These are phyloP conservation scores for Caenorhabditis briggsae DNA, from an alignment of 1,140 invertebrate genomes.

Conservation along the genomic window DNA sequence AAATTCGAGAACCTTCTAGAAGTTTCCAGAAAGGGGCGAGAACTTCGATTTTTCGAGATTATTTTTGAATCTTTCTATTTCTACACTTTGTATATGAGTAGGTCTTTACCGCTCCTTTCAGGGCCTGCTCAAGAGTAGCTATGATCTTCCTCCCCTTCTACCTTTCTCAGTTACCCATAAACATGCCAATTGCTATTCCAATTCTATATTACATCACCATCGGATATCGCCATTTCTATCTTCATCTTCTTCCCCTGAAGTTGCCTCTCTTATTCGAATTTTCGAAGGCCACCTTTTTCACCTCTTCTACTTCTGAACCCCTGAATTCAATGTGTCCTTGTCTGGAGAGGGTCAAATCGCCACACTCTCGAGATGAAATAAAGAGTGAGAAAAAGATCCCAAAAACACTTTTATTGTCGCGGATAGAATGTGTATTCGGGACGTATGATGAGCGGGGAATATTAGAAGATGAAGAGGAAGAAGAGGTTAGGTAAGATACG, in stretches of 20 bases:
- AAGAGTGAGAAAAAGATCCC: constrained; percentile 35
- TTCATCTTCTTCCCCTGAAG: constrained; percentile 3
- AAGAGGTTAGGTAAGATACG: constrained; percentile 46
- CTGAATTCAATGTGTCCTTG: constrained; percentile 31
- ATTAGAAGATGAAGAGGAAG: constrained; percentile 3
- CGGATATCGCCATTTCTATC: not conserved
- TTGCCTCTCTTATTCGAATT: not conserved
- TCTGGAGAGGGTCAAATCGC: constrained; percentile 45
- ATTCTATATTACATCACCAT: constrained; percentile 11
- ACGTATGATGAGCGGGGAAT: too few relatives aligned
- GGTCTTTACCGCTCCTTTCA: too few relatives aligned
- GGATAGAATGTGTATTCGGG: not conserved
- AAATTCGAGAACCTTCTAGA: too few relatives aligned
- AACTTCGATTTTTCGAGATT: too few relatives aligned
- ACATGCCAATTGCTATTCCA: constrained; percentile 15
- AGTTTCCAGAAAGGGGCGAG: too few relatives aligned
- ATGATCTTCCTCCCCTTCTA: not conserved
- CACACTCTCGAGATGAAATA: constrained; percentile 45
- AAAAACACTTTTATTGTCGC: constrained; percentile 52
- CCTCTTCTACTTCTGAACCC: not conserved
- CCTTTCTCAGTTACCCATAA: not conserved
- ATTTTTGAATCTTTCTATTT: too few relatives aligned
- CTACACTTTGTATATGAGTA: too few relatives aligned
- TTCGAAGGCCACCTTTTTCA: constrained; percentile 13
- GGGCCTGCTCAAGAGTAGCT: too few relatives aligned